These are phyloP conservation scores for Lipophrys pholis DNA, from an alignment of 2,113 vertebrate genomes.

Conservation along the genomic window DNA sequence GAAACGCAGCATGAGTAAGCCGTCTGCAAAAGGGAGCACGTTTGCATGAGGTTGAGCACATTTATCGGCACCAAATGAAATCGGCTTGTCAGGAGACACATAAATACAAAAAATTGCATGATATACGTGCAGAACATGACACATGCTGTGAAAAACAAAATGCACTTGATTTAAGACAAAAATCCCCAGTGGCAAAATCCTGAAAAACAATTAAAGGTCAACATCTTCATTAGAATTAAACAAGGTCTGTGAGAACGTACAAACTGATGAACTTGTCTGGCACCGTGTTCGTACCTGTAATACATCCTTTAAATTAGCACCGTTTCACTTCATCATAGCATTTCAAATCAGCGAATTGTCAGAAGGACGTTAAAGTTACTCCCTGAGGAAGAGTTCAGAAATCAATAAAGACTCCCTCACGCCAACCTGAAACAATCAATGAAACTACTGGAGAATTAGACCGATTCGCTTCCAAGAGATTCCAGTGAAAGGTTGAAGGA, in stretches of 20 bases:
- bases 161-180: no score
- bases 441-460: not conserved
- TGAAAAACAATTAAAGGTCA: no score
- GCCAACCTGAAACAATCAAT: not conserved
- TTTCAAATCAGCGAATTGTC: slow-evolving; percentile 19
- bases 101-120: no score
- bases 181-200: no score
- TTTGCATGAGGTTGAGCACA: not conserved
- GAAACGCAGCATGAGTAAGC: not conserved
- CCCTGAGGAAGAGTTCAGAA: not conserved
- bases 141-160: no score
- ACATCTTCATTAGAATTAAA: no score
- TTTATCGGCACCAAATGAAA: not conserved
- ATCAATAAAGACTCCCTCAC: slow-evolving; percentile 12
- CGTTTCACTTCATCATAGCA: slow-evolving; percentile 15
- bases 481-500: not conserved
- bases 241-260: not conserved
- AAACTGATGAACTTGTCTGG: slow-evolving; percentile 27
- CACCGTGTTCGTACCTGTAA: not conserved
- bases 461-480: not conserved
- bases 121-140: no score
- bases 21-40: not conserved
- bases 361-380: not conserved
- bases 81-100: slow-evolving; percentile 6
- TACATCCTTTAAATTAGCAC: not conserved